Base-by-base conservation (phyloP, 2,797 vertebrate genomes). In the Borostomias antarcticus region DNA sequence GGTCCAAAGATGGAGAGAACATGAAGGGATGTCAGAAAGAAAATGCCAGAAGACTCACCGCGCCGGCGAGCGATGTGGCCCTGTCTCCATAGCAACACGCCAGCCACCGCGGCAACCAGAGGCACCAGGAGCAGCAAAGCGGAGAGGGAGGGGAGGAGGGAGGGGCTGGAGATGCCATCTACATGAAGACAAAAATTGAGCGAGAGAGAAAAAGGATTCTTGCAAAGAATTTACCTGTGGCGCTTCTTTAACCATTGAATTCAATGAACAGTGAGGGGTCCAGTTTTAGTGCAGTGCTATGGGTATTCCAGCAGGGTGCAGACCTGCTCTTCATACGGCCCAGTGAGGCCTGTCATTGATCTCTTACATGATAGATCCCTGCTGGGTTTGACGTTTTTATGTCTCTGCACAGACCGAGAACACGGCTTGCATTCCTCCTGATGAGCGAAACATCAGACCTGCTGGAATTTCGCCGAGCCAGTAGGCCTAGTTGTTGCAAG, bases 41-140 rank as follows among this genome's bases (percentile, higher is more conserved):
- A 81, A 68, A 76, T 69, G 77, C 79, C 65, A 37, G 75, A 82
- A 86, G 85, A 89, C 91, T 93, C 85, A 94, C 93, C 78, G 13
- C 66, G 83, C 71, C 75, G 78, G 71, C 75, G 78, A 80, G 84
- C 84, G 84, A 86, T 81, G 85, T 86, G 80, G 84, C 88, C 86
- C 80, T 77, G 91, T 93, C 85, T 89, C 91, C 91, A 92, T 92
- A 93, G 91, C 86, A 94, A 93, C 91, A 90, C 86, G 74, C 83
- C 82, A 71, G 84, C 85, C 81, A 83, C 83, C 66, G 71, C 75
- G 10, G 89, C 86, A 88, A 86, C 83, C 85, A 90, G 76, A 80
- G 90, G 91, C 77, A 92, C 86, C 77, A 92, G 76, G 81, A 92
- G 88, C 81, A 93, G 88, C 84, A 93, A 89, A 70, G 86, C 84